A percentile compares a stretch with the other conserved stretches of the same genome.
phyloP scores from a whole-genome alignment of 2,888 invertebrate species.

The Sinohyriopsis cumingii region DNA sequence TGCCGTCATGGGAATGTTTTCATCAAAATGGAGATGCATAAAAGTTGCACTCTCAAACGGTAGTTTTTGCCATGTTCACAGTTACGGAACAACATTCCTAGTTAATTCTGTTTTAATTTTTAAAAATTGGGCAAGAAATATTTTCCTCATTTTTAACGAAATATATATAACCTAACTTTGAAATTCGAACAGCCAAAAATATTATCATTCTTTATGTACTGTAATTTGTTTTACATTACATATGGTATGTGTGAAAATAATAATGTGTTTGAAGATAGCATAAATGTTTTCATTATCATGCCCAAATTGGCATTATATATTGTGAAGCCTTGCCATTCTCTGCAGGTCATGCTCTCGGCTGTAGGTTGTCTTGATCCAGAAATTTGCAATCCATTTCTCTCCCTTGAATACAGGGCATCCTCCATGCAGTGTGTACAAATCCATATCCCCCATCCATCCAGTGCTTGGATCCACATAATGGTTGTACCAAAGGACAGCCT shows the following conservation, averaged over 20 bases:
- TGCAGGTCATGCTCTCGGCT: constrained; percentile 40
- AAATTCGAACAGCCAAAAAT: too few relatives aligned
- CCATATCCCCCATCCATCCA: constrained; percentile 57
- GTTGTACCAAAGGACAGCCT: constrained; percentile 63
- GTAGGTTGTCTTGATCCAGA: constrained; percentile 58
- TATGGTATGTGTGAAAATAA: background rate
- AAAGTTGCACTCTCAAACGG: too few relatives aligned
- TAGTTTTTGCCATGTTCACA: too few relatives aligned
- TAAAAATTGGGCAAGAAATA: too few relatives aligned
- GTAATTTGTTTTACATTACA: too few relatives aligned
- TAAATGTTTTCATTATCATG: background rate
- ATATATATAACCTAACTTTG: too few relatives aligned
- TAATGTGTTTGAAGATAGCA: background rate
- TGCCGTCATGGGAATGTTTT: too few relatives aligned
- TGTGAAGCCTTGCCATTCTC: constrained; percentile 35
- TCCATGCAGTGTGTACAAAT: constrained; percentile 51
- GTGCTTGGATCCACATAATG: constrained; percentile 45
- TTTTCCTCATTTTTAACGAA: too few relatives aligned
- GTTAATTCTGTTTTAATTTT: too few relatives aligned
- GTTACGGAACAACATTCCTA: too few relatives aligned
- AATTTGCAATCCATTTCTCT: constrained; percentile 63
- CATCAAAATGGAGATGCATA: too few relatives aligned
- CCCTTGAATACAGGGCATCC: constrained; percentile 57
- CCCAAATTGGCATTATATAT: background rate
- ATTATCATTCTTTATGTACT: too few relatives aligned